Conservation (phyloP, 2,113 vertebrate species). For the Tursiops truncatus region DNA sequence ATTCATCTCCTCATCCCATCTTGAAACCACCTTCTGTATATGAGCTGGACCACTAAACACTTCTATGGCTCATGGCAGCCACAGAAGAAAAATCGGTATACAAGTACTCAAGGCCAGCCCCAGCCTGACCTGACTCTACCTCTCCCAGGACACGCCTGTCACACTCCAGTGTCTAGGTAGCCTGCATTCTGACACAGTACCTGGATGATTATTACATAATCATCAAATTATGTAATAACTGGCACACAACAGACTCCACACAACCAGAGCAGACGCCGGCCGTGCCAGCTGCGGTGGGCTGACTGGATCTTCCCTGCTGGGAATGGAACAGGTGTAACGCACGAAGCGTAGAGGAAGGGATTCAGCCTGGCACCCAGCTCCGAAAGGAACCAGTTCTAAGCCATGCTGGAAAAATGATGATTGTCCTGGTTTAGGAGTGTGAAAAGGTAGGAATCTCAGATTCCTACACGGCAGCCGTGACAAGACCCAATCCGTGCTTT, state of each 20-base stretch:
- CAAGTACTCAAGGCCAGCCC: neutral
- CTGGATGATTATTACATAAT: neutral
- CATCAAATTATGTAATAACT: no score
- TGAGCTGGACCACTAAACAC: neutral
- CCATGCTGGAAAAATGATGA: fast-evolving
- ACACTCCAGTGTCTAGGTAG: neutral
- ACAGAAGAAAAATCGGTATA: neutral
- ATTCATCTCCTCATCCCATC: neutral
- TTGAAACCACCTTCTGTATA: neutral
- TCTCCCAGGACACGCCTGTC: neutral
- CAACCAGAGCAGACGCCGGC: fast-evolving
- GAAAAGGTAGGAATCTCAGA: neutral
- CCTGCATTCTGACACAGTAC: neutral
- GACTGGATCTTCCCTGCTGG: neutral
- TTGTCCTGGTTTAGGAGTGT: neutral
- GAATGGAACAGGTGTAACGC: neutral
- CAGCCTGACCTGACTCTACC: neutral
- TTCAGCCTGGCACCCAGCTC: no score
- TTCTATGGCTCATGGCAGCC: neutral
- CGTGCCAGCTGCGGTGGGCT: fast-evolving
- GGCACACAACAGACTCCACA: neutral
- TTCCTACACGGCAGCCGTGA: no score
- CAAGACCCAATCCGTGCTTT: neutral
- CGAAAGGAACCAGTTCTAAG: neutral
- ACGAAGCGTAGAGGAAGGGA: fast-evolving